These are phyloP conservation scores for Salvator merianae DNA, from an alignment of 2,113 vertebrate species.

Conservation along the genomic window DNA sequence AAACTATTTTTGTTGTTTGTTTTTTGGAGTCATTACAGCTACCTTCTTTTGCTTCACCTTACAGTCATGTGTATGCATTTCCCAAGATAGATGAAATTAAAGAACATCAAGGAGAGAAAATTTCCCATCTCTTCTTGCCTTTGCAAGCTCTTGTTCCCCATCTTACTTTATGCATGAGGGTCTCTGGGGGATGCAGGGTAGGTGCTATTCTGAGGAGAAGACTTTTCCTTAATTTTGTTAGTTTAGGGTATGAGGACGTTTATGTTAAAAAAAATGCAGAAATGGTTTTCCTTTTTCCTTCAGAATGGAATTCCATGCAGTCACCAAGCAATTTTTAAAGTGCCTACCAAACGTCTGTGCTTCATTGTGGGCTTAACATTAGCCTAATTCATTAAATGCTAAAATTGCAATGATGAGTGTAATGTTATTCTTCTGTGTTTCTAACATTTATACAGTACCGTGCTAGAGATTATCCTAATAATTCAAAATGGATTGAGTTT, in stretches of 20 bases:
- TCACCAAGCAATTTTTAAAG: background rate
- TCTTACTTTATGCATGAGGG: no score
- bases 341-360: background rate
- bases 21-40: background rate
- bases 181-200: no score
- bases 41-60: background rate
- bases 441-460: background rate
- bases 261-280: background rate
- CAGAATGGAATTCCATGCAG: no score
- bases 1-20: background rate
- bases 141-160: no score
- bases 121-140: no score
- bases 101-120: no score
- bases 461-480: rapidly evolving
- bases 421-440: background rate
- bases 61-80: background rate
- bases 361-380: background rate
- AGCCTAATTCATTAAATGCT: background rate
- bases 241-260: no score
- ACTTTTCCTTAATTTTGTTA: no score
- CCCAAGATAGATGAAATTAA: background rate
- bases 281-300: background rate
- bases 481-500: slow-evolving; percentile 7
- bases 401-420: background rate
- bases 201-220: background rate